Evolutionary conservation across 53 echinoderm and acorn worm species (phyloP), one percentile per base, ranked within the genome.

Genomic region (Patiria pectinifera): DNA sequence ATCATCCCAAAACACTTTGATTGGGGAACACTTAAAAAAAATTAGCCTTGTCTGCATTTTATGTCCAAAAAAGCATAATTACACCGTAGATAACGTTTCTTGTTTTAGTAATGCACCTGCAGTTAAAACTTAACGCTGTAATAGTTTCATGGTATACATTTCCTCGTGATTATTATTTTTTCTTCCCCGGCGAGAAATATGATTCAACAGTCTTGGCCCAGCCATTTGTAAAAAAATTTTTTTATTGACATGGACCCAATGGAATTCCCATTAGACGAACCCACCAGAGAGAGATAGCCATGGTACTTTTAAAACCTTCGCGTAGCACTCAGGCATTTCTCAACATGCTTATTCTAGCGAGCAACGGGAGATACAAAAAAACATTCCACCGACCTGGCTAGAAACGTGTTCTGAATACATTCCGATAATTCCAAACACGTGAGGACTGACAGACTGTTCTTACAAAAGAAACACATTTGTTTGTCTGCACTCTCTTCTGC

Each of bases 191-290:
- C 15, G 19, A 66, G 66, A 66, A 14, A 15, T 66, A 18, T 66
- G 19, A 43, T 84, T 66, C 22, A 23, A 18, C 15, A 5, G 23
- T 44, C 84, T 21, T 66, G 19, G 14, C 25, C 14, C 24, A 62
- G 85, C 16, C 48, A 66, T 14, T 66, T 66, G 14, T 66, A 66
- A 66, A 66, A 3, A 16, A 66, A 66, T 13, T 59, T 59, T 59
- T 59, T 11, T 60, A 8, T 12, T 60, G 66, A 66, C 66, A 66
- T 66, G 66, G 19, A 18, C 14, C 85, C 85, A 45, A 46, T 85
- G 85, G 85, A 85, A 85, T 85, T 85, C 85, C 18, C 71, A 85
- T 85, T 44, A 66, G 44, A 66, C 21, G n/a, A 61, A n/a, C 11
- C 76, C 22, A 19, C 76, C 76, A 23, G 23, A 76, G 76, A 43